Percentiles rank a stretch among this genome's conserved stretches.
These are phyloP conservation scores for Catostomus latipinnis DNA, from an alignment of 2,797 vertebrate species.

Conservation along the genomic window DNA sequence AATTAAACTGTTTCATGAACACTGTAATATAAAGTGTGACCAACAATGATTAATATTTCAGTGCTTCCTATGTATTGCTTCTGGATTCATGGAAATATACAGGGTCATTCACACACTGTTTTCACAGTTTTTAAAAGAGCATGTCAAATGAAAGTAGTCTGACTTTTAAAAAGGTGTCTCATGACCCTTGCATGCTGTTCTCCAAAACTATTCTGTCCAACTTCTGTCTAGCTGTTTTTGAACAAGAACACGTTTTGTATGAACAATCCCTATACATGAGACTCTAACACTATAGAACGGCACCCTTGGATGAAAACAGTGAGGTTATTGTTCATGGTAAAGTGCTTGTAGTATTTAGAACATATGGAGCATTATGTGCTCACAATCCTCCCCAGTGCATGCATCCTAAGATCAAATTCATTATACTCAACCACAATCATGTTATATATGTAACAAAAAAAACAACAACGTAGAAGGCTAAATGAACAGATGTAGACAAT, in stretches of 20 bases:
- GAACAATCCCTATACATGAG: no score
- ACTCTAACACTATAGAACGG: background rate
- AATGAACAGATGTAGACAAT: background rate
- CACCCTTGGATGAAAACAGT: slow-evolving; percentile 1
- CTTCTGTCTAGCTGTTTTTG: no score
- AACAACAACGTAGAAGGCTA: background rate
- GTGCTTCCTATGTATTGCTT: no score
- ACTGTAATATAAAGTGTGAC: background rate
- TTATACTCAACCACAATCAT: background rate
- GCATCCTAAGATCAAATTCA: background rate
- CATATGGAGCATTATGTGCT: background rate
- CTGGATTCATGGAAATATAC: no score
- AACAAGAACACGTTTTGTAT: no score
- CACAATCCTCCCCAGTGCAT: background rate
- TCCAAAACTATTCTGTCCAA: no score
- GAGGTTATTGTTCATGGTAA: slow-evolving; percentile 3
- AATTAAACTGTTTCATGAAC: no score
- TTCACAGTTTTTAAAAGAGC: no score
- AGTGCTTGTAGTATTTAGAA: background rate
- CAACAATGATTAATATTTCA: background rate
- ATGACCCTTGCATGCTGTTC: no score
- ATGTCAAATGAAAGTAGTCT: no score
- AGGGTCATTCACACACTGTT: no score
- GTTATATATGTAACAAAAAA: background rate
- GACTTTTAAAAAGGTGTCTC: no score